A percentile compares a stretch with the other conserved stretches of the same genome.
Conservation (phyloP, 2,888 invertebrate genomes). For the Tigriopus californicus region DNA sequence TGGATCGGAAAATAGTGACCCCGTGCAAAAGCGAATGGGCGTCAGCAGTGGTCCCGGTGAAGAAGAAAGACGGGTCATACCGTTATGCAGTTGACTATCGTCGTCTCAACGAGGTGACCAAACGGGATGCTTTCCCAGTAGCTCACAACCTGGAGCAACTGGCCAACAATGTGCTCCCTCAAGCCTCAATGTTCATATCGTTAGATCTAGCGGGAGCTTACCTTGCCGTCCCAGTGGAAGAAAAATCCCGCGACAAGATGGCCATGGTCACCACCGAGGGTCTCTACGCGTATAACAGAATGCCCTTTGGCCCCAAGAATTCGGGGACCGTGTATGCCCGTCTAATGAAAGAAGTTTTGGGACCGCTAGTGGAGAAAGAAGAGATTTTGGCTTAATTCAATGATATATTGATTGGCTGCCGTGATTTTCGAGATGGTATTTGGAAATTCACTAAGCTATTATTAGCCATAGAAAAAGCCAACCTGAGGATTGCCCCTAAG, state of each 20-base stretch:
- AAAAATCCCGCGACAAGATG: not conserved
- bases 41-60: constrained; percentile 5
- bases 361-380: not conserved
- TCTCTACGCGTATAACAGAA: not conserved
- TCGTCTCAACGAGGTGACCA: not conserved
- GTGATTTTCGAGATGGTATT: constrained; percentile 17
- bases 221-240: not conserved
- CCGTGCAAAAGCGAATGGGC: not conserved
- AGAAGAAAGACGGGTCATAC: not conserved
- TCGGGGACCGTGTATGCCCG: not conserved
- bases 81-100: not conserved
- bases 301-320: constrained; percentile 1
- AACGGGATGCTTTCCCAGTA: not conserved
- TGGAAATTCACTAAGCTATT: constrained; percentile 7
- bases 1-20: not conserved
- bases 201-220: constrained; percentile 1
- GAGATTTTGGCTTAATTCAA: constrained; percentile 16
- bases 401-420: constrained; percentile 16
- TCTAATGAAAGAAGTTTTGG: not conserved
- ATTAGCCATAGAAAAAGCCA: not conserved
- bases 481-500: constrained; percentile 16
- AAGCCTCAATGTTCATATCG: not conserved
- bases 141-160: not conserved
- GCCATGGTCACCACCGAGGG: not conserved
- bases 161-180: not conserved